Conservation (phyloP, 2,888 invertebrate genomes). For the Mamestra brassicae region DNA sequence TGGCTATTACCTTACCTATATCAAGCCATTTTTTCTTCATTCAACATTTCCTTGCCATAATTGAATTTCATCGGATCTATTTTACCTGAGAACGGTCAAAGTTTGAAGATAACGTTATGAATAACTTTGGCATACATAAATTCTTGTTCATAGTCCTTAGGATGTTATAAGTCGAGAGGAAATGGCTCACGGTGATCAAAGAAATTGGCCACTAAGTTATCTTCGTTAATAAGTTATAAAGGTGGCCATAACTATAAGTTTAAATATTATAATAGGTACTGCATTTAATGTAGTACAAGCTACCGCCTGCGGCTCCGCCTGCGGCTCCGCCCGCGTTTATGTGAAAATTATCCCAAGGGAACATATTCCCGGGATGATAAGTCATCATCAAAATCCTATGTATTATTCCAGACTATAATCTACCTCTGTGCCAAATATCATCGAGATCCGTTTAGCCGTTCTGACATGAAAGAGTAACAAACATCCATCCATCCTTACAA, state of each 20-base stretch:
- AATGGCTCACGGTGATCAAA: constrained; percentile 39
- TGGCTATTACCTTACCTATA: constrained; percentile 43
- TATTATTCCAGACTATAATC: too few species aligned
- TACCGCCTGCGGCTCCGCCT: too few species aligned
- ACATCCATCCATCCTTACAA: too few species aligned
- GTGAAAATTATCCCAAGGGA: too few species aligned
- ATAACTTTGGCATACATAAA: constrained; percentile 61
- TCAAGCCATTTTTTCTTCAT: constrained; percentile 41
- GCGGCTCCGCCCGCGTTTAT: too few species aligned
- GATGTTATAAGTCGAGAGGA: constrained; percentile 53
- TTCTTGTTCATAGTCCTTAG: constrained; percentile 47
- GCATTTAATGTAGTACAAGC: too few species aligned
- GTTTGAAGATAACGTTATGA: constrained; percentile 55
- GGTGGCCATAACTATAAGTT: background rate
- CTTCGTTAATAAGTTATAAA: background rate
- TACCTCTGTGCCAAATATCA: too few species aligned
- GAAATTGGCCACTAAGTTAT: constrained; percentile 39
- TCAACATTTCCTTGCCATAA: constrained; percentile 45
- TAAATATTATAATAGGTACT: too few species aligned
- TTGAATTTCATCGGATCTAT: constrained; percentile 59
- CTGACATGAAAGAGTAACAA: too few species aligned
- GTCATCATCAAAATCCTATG: too few species aligned
- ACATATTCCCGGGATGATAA: too few species aligned
- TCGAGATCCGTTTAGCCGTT: too few species aligned
- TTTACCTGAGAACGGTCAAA: constrained; percentile 55